These are phyloP conservation scores for Syngnathus rostellatus DNA, from an alignment of 2,797 vertebrate species.

Conservation along the genomic window DNA sequence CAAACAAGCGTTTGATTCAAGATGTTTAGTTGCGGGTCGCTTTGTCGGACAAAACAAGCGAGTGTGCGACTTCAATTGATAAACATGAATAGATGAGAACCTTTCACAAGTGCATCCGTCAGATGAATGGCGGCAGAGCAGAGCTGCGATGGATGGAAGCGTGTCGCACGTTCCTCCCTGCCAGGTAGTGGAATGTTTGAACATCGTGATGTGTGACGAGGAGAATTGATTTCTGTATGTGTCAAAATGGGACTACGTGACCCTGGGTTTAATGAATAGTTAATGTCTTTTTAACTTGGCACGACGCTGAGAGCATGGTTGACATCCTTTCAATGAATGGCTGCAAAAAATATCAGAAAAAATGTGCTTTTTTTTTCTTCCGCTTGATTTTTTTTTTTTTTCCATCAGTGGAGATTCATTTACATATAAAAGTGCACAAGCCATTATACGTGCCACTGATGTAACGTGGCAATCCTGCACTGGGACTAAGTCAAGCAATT, in stretches of 20 bases:
- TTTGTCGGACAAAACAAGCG: constrained; percentile 56
- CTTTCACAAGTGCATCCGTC: constrained; percentile 58
- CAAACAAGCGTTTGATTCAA: constrained; percentile 26
- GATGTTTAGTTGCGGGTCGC: constrained; percentile 35
- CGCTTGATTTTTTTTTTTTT: background rate
- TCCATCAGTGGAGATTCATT: background rate
- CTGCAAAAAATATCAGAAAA: background rate
- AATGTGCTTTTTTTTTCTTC: background rate
- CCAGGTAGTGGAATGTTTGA: constrained; percentile 56
- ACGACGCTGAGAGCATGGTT: background rate
- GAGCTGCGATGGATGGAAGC: constrained; percentile 51
- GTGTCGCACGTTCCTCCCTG: constrained; percentile 42
- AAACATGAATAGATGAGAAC: constrained; percentile 54
- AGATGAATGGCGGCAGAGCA: constrained; percentile 29
- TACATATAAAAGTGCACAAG: background rate
- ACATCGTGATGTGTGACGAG: constrained; percentile 51
- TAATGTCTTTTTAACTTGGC: constrained; percentile 14
- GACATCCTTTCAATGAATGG: background rate
- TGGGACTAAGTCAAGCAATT: background rate
- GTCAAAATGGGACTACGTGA: constrained; percentile 2
- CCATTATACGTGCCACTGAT: background rate
- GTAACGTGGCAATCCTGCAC: background rate
- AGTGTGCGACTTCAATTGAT: constrained; percentile 49
- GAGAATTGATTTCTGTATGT: constrained; percentile 47
- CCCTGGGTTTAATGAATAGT: constrained; percentile 7